phyloP scores from a whole-genome alignment of 2,888 invertebrate genomes.

The Pherbina coryleti region DNA sequence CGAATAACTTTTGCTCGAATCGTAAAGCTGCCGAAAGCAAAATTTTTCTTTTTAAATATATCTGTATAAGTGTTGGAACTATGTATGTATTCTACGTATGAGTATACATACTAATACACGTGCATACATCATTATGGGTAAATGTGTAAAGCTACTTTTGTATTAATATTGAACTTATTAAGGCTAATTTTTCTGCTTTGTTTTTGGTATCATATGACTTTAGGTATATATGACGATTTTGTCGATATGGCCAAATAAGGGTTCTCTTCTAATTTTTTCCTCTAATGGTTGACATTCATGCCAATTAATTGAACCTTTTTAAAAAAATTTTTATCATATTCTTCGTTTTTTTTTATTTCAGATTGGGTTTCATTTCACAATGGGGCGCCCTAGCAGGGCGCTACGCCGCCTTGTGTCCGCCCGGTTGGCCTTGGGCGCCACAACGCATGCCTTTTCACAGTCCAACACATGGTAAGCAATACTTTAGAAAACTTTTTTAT shows the following conservation, averaged over 20 bases:
- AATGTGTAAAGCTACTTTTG: too few relatives aligned
- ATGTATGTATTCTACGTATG: background rate
- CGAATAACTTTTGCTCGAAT: too few relatives aligned
- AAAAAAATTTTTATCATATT: background rate
- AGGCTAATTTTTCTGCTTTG: background rate
- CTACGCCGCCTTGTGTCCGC: conserved; percentile 79
- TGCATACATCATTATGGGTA: too few relatives aligned
- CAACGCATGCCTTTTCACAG: conserved; percentile 72
- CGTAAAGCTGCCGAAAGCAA: too few relatives aligned
- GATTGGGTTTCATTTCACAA: conserved; percentile 85
- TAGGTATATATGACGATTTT: too few relatives aligned
- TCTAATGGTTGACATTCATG: background rate
- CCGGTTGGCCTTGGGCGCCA: conserved; percentile 75
- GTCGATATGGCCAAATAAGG: too few relatives aligned
- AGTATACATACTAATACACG: background rate
- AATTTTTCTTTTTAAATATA: too few relatives aligned
- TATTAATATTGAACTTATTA: background rate
- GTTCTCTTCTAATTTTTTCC: background rate
- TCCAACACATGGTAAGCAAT: conserved; percentile 77
- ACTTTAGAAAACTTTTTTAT: too few relatives aligned
- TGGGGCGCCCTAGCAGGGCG: conserved; percentile 83
- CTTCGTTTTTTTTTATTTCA: conserved; percentile 69
- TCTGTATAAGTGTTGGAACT: too few relatives aligned
- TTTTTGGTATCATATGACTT: background rate
- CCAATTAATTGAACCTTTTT: background rate